A percentile compares a stretch with the other conserved stretches of the same genome.
phyloP scores from a whole-genome alignment of 2,888 invertebrate species.

The Prosopocoilus inquinatus region DNA sequence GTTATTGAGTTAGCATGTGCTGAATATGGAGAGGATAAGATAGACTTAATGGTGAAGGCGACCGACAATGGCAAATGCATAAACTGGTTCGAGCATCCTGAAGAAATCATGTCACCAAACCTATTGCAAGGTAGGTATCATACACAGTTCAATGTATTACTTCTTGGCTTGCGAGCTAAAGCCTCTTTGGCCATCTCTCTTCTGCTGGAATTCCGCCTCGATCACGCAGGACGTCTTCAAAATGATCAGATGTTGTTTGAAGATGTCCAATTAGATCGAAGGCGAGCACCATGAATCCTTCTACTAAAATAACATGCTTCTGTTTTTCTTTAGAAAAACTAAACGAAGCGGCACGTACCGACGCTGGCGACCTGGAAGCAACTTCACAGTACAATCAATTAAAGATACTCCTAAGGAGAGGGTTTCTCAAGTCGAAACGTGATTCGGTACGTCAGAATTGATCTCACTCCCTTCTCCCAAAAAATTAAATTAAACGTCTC shows the following conservation, averaged over 20 bases:
- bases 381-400: slow-evolving; percentile 72
- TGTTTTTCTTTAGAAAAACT: background rate
- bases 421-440: slow-evolving; percentile 70
- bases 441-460: slow-evolving; percentile 58
- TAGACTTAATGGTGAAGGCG: slow-evolving; percentile 62
- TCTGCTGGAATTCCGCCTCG: no score
- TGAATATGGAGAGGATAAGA: slow-evolving; percentile 83
- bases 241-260: no score
- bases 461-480: background rate
- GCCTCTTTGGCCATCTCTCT: no score
- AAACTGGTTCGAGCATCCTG: slow-evolving; percentile 66
- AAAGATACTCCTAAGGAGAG: slow-evolving; percentile 66
- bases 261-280: no score
- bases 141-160: no score
- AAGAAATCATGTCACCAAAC: slow-evolving; percentile 58
- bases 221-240: no score
- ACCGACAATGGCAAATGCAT: slow-evolving; percentile 69
- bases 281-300: no score
- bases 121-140: slow-evolving; percentile 50
- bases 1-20: slow-evolving; percentile 92
- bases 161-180: no score
- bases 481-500: background rate
- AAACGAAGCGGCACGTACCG: background rate
- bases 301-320: background rate
- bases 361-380: slow-evolving; percentile 56